Percentiles rank a stretch among this genome's conserved stretches.
These are phyloP conservation scores for Danio choprae DNA, from an alignment of 2,797 vertebrate species.

Conservation along the genomic window DNA sequence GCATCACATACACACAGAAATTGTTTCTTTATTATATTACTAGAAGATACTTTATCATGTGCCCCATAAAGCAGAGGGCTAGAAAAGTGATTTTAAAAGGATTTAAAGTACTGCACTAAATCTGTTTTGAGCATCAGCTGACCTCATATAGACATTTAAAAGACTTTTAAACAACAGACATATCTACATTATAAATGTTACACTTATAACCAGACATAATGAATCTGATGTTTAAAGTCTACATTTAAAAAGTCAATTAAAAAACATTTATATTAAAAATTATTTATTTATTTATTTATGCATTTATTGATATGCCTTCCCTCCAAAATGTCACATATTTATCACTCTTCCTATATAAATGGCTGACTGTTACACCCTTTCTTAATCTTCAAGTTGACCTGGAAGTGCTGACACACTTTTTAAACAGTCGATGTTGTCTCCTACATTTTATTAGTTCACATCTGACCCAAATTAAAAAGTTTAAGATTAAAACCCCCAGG, in stretches of 20 bases:
- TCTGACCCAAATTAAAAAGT: constrained; percentile 9
- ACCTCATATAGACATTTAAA: neutral
- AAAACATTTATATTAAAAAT: neutral
- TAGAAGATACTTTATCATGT: constrained; percentile 30
- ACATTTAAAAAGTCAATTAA: no score
- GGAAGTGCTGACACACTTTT: neutral
- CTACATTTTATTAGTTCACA: neutral
- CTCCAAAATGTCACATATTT: neutral
- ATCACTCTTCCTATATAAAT: neutral
- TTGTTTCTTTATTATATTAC: constrained; percentile 30
- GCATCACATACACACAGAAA: constrained; percentile 16
- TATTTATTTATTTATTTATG: no score
- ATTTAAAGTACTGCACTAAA: neutral
- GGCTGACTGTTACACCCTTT: no score
- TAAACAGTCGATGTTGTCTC: neutral
- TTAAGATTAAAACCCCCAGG: neutral
- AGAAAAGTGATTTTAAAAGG: constrained; percentile 16
- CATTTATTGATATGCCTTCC: no score
- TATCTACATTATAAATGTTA: neutral
- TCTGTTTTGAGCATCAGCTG: constrained; percentile 1
- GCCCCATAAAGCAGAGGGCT: neutral
- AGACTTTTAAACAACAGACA: neutral
- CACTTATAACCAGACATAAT: neutral
- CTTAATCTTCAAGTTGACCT: neutral
- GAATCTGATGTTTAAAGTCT: neutral